Conservation (phyloP, 1,140 invertebrate genomes). For the Hyles vespertilio region DNA sequence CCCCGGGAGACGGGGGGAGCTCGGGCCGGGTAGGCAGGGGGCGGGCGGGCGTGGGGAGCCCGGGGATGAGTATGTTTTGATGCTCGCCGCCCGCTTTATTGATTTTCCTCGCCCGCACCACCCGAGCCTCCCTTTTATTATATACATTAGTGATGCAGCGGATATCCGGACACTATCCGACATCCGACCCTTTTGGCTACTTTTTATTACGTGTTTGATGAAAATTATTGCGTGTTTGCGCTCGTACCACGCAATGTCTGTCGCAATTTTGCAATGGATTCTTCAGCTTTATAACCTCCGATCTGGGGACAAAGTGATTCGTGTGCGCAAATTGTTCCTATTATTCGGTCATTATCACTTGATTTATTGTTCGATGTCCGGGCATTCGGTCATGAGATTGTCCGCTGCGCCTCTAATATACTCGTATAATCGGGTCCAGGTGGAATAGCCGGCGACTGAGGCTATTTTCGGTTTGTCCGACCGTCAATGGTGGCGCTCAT, state of each 20-base stretch:
- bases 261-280: no score
- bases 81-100: constrained; percentile 68
- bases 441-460: constrained; percentile 26
- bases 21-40: constrained; percentile 2
- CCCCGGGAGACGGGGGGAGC: constrained; percentile 57
- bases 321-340: no score
- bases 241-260: no score
- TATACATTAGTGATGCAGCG: constrained; percentile 41
- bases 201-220: no score
- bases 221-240: no score
- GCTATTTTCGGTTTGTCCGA: constrained; percentile 66
- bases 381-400: no score
- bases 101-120: constrained; percentile 59
- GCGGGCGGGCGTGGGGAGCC: constrained; percentile 24
- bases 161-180: constrained; percentile 10
- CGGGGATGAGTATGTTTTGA: constrained; percentile 63
- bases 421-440: no score
- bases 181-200: constrained; percentile 1
- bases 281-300: no score
- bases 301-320: no score
- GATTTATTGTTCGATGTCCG: no score
- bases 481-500: constrained; percentile 29
- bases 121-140: constrained; percentile 57
- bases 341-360: no score
- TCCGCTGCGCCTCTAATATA: neutral